Conservation (phyloP, 1,140 invertebrate species). For the Manduca sexta region DNA sequence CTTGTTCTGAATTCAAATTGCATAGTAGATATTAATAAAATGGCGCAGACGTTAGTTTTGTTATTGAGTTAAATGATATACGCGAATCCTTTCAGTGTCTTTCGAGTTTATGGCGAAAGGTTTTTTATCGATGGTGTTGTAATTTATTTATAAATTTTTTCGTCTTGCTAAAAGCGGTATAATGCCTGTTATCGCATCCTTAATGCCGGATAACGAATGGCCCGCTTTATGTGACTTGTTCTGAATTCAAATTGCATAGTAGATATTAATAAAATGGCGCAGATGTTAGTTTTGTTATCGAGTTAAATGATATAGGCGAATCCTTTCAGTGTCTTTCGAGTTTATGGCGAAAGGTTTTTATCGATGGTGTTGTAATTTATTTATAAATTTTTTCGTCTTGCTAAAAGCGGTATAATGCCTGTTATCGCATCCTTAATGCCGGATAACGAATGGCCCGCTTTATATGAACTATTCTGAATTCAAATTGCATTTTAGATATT, state of each 20-base stretch:
- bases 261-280: background rate
- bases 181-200: slow-evolving; percentile 16
- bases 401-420: too few species aligned
- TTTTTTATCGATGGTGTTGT: too few species aligned
- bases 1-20: background rate
- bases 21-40: background rate
- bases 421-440: slow-evolving; percentile 13
- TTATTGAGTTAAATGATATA: background rate
- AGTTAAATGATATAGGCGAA: too few species aligned
- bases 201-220: slow-evolving; percentile 13
- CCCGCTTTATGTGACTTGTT: background rate
- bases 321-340: too few species aligned
- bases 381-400: too few species aligned
- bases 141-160: too few species aligned
- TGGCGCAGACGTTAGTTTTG: background rate
- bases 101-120: too few species aligned
- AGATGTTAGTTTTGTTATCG: background rate
- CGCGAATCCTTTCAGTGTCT: too few species aligned
- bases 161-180: too few species aligned
- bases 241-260: background rate
- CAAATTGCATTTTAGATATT: background rate
- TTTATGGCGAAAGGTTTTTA: too few species aligned
- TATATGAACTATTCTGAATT: background rate
- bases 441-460: slow-evolving; percentile 8
- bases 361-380: too few species aligned